A percentile compares a stretch with the other conserved stretches of the same genome.
phyloP scores from a whole-genome alignment of 37 sponge, comb jelly and placozoan species.

The Hexactinellida sp. region DNA sequence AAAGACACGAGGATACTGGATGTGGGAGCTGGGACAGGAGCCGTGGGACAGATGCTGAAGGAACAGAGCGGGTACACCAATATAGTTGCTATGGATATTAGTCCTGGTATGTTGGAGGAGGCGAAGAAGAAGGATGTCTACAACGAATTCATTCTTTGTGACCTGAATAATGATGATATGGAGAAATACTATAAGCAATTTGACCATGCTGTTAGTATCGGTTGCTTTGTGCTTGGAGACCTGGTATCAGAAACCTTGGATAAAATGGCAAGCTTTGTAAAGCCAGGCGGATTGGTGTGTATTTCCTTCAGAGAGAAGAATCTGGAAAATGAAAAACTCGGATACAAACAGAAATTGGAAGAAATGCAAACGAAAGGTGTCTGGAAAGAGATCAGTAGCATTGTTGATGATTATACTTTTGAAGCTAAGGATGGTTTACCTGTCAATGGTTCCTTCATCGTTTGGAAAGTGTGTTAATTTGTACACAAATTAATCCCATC shows the following conservation, averaged over 20 bases:
- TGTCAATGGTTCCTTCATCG: no score
- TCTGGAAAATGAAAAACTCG: background rate
- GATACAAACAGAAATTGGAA: background rate
- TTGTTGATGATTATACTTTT: background rate
- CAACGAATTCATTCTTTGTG: background rate
- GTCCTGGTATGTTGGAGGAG: background rate
- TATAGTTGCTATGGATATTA: background rate
- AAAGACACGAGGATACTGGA: background rate
- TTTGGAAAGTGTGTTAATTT: no score
- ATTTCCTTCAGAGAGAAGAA: background rate
- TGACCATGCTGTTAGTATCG: background rate
- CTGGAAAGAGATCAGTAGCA: background rate
- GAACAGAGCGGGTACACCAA: background rate
- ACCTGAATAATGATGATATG: background rate
- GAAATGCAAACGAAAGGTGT: background rate
- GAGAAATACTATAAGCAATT: background rate
- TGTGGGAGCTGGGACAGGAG: background rate
- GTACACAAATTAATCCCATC: no score
- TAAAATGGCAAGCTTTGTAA: background rate
- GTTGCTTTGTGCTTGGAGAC: background rate
- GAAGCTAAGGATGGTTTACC: no score
- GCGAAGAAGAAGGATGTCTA: background rate
- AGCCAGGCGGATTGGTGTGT: background rate
- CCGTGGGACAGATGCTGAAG: background rate
- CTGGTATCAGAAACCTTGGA: background rate